Evolutionary conservation across 2,888 invertebrate genomes (phyloP), one percentile per base, ranked within the genome.

Genomic region (Sinelater perroti): DNA sequence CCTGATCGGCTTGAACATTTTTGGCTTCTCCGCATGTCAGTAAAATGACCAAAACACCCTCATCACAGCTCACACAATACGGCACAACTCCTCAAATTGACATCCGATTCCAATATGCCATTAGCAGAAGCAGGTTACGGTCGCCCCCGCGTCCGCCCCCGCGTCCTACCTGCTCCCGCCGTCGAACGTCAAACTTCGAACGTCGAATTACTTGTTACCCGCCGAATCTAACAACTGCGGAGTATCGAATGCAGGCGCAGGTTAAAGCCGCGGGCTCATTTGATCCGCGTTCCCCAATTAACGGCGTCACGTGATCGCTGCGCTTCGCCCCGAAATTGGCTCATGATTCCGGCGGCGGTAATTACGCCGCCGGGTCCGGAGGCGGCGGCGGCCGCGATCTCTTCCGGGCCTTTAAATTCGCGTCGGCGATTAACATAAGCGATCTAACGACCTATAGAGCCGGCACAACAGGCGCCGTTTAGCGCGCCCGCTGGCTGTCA

Each of bases 101-200:
- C 55, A 55, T 49, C 51, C 50, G 50, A 56, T 51, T 56, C 45
- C 50, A 45, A 56, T 45, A 50, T 56, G 44, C 44, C 51, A 45
- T 51, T 46, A 56, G 44, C 53, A 45, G 44, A 36, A 56, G 44
- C 53, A 45, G 44, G 45, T 33, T 53, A 24, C 17, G 45, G 45
- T 44, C 18, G 11, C 10, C 53, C 16, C 7, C 35, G 36, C 45
- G 17, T 26, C 13, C 10, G 33, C 16, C 16, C 17, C 8, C 18
- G 18, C 18, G 17, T 8, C 36, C 36, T 14, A 2, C 11, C 6
- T 13, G 8, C 11, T 11, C 8, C 33, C 16, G 11, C 8, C 30
- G 11, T 30, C 10, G 17, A 17, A 2, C 36, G 3, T 3, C 8
- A 36, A 36, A 36, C 18, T 13, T 18, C 35, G 18, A 10, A 10